Base-by-base conservation (phyloP, 2,797 vertebrate genomes). In the Alectoris magna region DNA sequence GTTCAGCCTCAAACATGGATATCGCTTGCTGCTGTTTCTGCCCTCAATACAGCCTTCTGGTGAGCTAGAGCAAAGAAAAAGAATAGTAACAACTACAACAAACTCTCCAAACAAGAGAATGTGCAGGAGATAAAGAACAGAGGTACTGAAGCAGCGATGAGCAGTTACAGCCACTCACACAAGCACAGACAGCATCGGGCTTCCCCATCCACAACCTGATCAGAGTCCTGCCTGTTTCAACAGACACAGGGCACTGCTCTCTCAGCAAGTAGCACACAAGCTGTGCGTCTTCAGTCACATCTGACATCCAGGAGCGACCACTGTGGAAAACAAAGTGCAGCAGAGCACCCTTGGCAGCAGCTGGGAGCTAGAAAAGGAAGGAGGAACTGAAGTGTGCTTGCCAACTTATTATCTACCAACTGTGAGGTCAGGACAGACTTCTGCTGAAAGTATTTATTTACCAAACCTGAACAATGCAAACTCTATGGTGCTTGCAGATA, bases 401-500 rank as follows among this genome's bases (percentile, higher is more conserved):
- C 60, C 91, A 87, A 9, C 69, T 55, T 75, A 15, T 0, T 73
- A 55, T 0, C 27, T 44, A 43, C 72, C 71, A 46, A 8, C 75
- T 31, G 68, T 21, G 11, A 19, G 2, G 31, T 11, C 84, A 19
- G 74, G 21, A 56, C 13, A 48, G 4, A 16, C 6, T 62, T 3
- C 55, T 68, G 84, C 75, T 74, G 34, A 69, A 62, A 39, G 68
- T 43, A 11, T 4, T 36, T 11, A 39, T 4, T 79, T 26, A 22
- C 63, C 36, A 41, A 77, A 21, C 38, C 69, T 6, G 7, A 53
- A 36, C 2, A 31, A 19, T 2, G 1, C 26, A 43, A 80, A 70
- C 21, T 0, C 6, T 1, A 3, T 4, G 53, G 66, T 1, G 1
- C 7, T 31, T 48, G n/a, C 46, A 87, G 66, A 36, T 11, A 27